These are phyloP conservation scores for Manduca sexta DNA, from an alignment of 1,140 invertebrate species.

Conservation along the genomic window DNA sequence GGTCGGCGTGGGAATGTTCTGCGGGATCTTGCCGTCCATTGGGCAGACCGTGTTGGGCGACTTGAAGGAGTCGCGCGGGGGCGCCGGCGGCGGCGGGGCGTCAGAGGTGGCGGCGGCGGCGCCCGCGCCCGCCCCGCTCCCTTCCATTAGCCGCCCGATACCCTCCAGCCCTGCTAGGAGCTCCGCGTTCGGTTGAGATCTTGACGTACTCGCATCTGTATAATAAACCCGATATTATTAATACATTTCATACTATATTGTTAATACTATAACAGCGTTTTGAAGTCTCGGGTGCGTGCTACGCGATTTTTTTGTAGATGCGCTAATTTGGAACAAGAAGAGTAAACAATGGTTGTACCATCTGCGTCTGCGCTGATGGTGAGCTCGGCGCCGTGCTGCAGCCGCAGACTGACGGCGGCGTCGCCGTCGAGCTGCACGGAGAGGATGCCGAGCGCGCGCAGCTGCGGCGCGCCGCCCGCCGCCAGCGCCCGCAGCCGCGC, in stretches of 20 bases:
- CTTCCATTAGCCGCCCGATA: conserved; percentile 49
- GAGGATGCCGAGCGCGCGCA: conserved; percentile 93
- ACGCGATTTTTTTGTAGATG: no score
- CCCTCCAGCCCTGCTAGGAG: conserved; percentile 54
- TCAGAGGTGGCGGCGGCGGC: conserved; percentile 14
- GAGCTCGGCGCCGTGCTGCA: conserved; percentile 76
- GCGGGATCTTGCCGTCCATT: conserved; percentile 80
- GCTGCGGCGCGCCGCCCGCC: conserved; percentile 88
- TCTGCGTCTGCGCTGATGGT: conserved; percentile 49
- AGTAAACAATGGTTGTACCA: conserved; percentile 19
- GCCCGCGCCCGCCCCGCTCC: conserved; percentile 41
- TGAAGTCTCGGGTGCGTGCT: no score
- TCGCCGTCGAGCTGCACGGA: conserved; percentile 97
- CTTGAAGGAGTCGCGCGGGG: conserved; percentile 75
- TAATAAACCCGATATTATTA: neutral
- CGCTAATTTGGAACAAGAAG: neutral
- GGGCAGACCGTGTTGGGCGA: conserved; percentile 89
- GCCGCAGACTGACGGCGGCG: conserved; percentile 92
- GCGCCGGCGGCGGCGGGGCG: conserved; percentile 17
- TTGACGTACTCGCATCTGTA: conserved; percentile 48
- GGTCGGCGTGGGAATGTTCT: conserved; percentile 64
- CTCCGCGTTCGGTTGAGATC: conserved; percentile 42
- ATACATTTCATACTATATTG: neutral
- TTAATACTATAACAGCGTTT: neutral
- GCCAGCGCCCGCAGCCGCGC: conserved; percentile 90